phyloP scores from a whole-genome alignment of 2,797 vertebrate genomes.

The Hydrolagus colliei region DNA sequence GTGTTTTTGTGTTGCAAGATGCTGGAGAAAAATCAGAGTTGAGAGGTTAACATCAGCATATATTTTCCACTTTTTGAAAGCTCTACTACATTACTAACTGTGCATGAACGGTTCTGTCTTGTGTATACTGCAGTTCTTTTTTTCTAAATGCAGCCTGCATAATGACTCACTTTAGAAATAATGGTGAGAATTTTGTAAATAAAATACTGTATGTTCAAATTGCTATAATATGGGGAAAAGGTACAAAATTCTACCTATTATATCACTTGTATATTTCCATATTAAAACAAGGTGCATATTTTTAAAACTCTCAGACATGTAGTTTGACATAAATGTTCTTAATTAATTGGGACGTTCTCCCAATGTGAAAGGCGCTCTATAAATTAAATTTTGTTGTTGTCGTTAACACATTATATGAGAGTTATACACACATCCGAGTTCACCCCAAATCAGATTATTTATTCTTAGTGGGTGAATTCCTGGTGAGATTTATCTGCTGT shows the following conservation, averaged over 20 bases:
- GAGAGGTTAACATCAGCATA: constrained; percentile 79
- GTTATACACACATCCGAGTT: background rate
- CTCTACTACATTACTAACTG: constrained; percentile 67
- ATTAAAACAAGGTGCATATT: constrained; percentile 10
- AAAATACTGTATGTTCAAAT: constrained; percentile 61
- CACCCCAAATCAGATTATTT: no score
- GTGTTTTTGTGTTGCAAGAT: constrained; percentile 49
- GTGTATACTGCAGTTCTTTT: constrained; percentile 49
- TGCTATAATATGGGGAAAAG: constrained; percentile 62
- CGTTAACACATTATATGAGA: background rate
- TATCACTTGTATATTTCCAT: constrained; percentile 57
- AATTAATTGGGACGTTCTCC: no score
- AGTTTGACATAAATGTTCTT: background rate
- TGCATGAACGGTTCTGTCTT: constrained; percentile 71
- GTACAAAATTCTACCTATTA: constrained; percentile 68
- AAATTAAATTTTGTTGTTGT: no score
- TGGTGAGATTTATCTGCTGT: no score
- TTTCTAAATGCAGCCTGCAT: constrained; percentile 70
- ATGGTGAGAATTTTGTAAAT: constrained; percentile 82
- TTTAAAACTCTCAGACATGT: background rate
- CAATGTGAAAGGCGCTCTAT: no score
- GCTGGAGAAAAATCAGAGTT: constrained; percentile 56
- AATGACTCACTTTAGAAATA: constrained; percentile 78
- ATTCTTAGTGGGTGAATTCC: no score
- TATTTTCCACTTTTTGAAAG: constrained; percentile 77